Conservation (phyloP, 2,888 invertebrate species). For the Lymantria monacha region DNA sequence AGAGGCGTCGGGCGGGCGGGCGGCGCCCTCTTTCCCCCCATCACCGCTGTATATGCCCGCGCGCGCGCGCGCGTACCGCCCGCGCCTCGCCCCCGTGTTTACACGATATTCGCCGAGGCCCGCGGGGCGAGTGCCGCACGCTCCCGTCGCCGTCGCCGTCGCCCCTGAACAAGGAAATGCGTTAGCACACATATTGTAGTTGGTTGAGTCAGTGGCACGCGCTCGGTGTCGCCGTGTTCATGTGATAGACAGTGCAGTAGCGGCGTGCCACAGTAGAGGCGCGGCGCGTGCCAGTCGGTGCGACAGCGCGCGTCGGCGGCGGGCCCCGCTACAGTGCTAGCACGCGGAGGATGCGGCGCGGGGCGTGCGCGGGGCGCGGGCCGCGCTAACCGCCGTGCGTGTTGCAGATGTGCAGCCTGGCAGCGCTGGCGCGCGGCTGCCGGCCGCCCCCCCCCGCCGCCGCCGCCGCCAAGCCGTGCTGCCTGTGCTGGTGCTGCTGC, state of each 20-base stretch:
- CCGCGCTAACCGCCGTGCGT: slow-evolving; percentile 2
- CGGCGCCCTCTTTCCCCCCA: slow-evolving; percentile 37
- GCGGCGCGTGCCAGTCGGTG: background rate
- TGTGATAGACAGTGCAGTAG: no score
- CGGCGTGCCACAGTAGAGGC: slow-evolving; percentile 23
- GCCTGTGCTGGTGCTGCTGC: slow-evolving; percentile 84
- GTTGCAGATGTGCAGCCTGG: slow-evolving; percentile 77
- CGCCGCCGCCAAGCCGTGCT: slow-evolving; percentile 71
- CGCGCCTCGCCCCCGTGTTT: slow-evolving; percentile 43
- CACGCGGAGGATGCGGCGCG: background rate
- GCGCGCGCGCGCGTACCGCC: slow-evolving; percentile 60
- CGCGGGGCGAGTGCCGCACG: background rate
- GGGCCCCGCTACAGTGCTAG: background rate
- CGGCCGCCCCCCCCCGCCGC: slow-evolving; percentile 56
- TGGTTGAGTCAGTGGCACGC: no score
- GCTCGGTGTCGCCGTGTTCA: no score
- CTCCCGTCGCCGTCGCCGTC: background rate
- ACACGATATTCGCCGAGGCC: background rate
- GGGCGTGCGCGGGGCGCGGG: background rate
- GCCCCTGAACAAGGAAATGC: background rate
- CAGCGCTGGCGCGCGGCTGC: slow-evolving; percentile 79
- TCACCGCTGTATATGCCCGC: no score
- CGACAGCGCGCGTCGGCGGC: no score
- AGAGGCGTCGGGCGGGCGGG: background rate
- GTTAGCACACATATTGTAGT: background rate